Evolutionary conservation across 2,888 invertebrate species (phyloP), one percentile per base, ranked within the genome.

Genomic region (Bruchidius siliquastri): DNA sequence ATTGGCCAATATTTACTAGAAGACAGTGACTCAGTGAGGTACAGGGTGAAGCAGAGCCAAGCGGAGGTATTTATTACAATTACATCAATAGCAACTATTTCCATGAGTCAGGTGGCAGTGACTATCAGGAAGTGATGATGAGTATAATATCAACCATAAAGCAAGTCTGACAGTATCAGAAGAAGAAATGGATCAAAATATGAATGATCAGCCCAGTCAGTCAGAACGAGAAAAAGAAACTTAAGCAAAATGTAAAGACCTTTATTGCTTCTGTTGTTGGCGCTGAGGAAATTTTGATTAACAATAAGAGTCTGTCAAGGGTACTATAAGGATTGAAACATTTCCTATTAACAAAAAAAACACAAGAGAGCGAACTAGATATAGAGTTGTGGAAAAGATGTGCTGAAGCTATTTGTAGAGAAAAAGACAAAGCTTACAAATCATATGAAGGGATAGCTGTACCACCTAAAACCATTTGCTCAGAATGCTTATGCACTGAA

Each of bases 381-480:
- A 26, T 8, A 2, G 3, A 26, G 26, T 67, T 21, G 6, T 72
- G 72, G 70, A 70, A 70, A 22, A 72, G 22, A 22, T 0, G 20
- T 21, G 69, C 22, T 10, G 66, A 13, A 20, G n/a, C 30, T 20
- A 49, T 72, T n/a, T n/a, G 32, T 20, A 72, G 72, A 72, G 70
- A 72, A 30, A 72, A 66, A 22, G 69, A 26, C n/a, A 10, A 69
- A 22, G 67, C 66, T 70, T 72, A 72, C 67, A 69, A 22, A 18
- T 72, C 72, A 18, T 32, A 30, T 32, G 22, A 21, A 71, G 21
- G 22, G 21, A 71, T 8, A 10, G 66, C 22, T 66, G 66, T 71
- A 49, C 49, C 32, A 20, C 66, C 68, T 20, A 72, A 69, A 69
- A 20, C 68, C 20, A 69, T 22, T 69, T 20, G 21, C 22, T 66